Percentiles rank a stretch among this genome's conserved stretches.
Conservation (phyloP, 2,113 vertebrate genomes). For the Hirundichthys speculiger region DNA sequence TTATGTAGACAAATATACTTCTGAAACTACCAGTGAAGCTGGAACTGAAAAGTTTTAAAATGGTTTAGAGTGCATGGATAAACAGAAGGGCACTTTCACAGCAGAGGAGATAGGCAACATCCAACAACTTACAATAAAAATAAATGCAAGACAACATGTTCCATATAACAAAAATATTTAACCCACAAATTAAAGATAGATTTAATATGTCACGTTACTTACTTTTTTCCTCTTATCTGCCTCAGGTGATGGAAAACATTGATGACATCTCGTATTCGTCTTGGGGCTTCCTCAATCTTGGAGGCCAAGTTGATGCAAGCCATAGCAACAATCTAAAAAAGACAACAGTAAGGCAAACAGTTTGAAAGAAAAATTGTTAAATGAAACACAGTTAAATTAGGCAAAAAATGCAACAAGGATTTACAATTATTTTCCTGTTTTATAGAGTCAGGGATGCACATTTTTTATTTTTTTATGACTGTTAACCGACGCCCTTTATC, state of each 20-base stretch:
- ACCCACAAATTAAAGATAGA: neutral
- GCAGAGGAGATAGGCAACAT: constrained; percentile 49
- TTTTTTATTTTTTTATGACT: too few species aligned
- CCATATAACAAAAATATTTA: neutral
- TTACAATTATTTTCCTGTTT: too few species aligned
- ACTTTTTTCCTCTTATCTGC: constrained; percentile 96
- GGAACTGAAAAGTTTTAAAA: constrained; percentile 84
- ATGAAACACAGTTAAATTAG: neutral
- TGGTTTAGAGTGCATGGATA: constrained; percentile 80
- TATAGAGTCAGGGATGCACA: too few species aligned
- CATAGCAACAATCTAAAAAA: constrained; percentile 97
- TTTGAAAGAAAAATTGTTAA: constrained; percentile 18
- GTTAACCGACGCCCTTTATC: too few species aligned
- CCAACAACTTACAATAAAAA: constrained; percentile 31
- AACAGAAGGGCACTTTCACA: constrained; percentile 78
- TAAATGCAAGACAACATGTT: constrained; percentile 18
- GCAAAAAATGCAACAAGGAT: too few species aligned
- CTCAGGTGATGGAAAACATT: constrained; percentile 96
- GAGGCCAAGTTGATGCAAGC: constrained; percentile 98
- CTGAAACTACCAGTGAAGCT: constrained; percentile 77
- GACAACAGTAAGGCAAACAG: constrained; percentile 9
- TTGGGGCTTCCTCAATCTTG: constrained; percentile 97
- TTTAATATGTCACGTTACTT: constrained; percentile 68
- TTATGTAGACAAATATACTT: constrained; percentile 65
- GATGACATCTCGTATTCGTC: constrained; percentile 97